Evolutionary conservation across 2,113 vertebrate genomes (phyloP).

Genomic region (Phoenicopterus ruber): DNA sequence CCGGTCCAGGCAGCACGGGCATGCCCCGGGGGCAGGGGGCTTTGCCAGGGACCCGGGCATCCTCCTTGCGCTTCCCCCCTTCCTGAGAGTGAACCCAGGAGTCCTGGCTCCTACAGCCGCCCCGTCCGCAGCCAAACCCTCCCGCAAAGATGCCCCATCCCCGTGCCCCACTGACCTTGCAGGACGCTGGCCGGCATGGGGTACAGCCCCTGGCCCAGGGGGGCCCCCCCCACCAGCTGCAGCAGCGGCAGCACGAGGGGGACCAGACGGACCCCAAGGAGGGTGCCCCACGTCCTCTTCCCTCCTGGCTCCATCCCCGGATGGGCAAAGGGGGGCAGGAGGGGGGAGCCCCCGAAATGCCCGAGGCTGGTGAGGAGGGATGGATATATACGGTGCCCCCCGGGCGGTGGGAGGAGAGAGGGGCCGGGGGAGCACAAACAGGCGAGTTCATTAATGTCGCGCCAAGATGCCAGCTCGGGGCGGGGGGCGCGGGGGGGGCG

Average conservation of each 20-base stretch:
- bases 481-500: slow-evolving; percentile 27
- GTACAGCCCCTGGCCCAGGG: slow-evolving; percentile 80
- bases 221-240: slow-evolving; percentile 64
- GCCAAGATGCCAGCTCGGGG: slow-evolving; percentile 65
- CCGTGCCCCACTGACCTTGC: slow-evolving; percentile 77
- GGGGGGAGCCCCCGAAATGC: slow-evolving; percentile 42
- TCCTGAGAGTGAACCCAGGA: background rate
- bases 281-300: background rate
- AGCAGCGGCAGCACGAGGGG: slow-evolving; percentile 45
- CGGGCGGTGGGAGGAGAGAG: slow-evolving; percentile 59
- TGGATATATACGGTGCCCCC: slow-evolving; percentile 84
- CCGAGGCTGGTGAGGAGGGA: slow-evolving; percentile 36
- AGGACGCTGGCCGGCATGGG: slow-evolving; percentile 81
- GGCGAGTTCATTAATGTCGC: slow-evolving; percentile 86
- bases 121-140: background rate
- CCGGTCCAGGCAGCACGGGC: background rate
- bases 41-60: background rate
- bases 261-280: background rate
- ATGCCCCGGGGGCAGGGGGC: background rate
- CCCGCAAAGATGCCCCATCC: background rate
- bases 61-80: background rate
- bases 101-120: background rate
- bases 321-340: background rate
- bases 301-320: slow-evolving; percentile 10
- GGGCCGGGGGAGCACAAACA: slow-evolving; percentile 83